Percentiles rank a stretch among this genome's conserved stretches.
Conservation (phyloP, 2,797 vertebrate species). For the Coluber constrictor region DNA sequence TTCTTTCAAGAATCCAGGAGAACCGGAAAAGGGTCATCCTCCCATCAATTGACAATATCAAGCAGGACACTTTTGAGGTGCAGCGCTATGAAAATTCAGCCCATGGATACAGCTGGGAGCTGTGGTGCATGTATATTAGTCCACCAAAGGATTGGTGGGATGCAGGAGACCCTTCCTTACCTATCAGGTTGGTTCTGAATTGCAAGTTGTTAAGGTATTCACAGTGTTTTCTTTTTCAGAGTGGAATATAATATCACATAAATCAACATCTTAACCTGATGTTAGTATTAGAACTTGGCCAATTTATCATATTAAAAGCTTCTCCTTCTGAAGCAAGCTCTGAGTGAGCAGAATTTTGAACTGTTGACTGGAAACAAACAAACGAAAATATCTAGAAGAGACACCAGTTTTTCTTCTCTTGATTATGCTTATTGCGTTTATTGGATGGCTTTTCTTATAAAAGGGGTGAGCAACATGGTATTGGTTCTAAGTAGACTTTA, state of each 20-base stretch:
- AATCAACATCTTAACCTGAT: background rate
- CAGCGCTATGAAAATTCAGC: constrained; percentile 93
- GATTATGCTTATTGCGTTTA: background rate
- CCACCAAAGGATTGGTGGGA: constrained; percentile 97
- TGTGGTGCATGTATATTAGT: constrained; percentile 99
- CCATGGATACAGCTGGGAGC: constrained; percentile 97
- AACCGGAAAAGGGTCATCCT: constrained; percentile 87
- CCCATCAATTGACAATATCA: constrained; percentile 98
- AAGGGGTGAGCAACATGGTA: background rate
- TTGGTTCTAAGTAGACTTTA: too few relatives aligned
- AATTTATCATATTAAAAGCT: background rate
- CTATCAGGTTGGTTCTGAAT: constrained; percentile 81
- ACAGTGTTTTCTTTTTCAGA: background rate
- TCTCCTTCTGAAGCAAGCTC: background rate
- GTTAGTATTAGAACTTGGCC: background rate
- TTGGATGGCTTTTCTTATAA: background rate
- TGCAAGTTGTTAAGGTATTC: background rate
- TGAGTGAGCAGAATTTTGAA: background rate
- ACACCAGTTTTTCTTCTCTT: background rate
- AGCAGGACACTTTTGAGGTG: constrained; percentile 90
- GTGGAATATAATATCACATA: background rate
- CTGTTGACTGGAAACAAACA: background rate
- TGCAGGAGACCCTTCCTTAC: constrained; percentile 86
- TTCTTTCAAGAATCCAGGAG: constrained; percentile 92
- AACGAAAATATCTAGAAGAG: background rate